Percentiles rank a stretch among this genome's conserved stretches.
Evolutionary conservation across 2,797 vertebrate species (phyloP).

Genomic region (Typhlichthys subterraneus): DNA sequence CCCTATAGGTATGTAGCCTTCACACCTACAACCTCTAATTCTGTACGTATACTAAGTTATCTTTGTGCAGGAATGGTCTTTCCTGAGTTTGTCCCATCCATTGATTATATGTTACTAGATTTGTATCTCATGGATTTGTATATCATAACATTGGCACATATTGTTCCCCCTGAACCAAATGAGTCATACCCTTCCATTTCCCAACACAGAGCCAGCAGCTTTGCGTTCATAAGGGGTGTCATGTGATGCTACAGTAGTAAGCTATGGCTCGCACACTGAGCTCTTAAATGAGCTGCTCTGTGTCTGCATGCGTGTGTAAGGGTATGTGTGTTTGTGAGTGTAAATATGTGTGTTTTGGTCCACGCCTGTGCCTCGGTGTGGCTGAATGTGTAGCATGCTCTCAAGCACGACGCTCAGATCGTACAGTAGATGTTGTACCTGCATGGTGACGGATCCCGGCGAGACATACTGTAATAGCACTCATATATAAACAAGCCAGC

Average conservation of each 20-base stretch:
- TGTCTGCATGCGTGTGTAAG: conserved; percentile 33
- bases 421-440: conserved; percentile 57
- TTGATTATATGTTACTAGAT: no score
- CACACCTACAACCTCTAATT: not conserved
- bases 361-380: conserved; percentile 60
- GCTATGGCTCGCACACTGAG: conserved; percentile 41
- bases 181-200: not conserved
- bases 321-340: conserved; percentile 27
- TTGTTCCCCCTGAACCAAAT: not conserved
- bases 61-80: not conserved
- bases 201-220: conserved; percentile 19
- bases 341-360: conserved; percentile 43
- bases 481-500: conserved; percentile 4
- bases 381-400: conserved; percentile 75
- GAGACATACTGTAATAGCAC: conserved; percentile 50
- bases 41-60: no score
- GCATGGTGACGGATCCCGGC: conserved; percentile 70
- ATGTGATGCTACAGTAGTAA: not conserved
- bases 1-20: conserved; percentile 41
- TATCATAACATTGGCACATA: no score
- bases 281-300: conserved; percentile 40
- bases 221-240: conserved; percentile 50
- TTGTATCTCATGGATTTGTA: no score
- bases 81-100: not conserved
- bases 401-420: conserved; percentile 56